Evolutionary conservation across 1,140 invertebrate genomes (phyloP).

Genomic region (Heterodera schachtii): DNA sequence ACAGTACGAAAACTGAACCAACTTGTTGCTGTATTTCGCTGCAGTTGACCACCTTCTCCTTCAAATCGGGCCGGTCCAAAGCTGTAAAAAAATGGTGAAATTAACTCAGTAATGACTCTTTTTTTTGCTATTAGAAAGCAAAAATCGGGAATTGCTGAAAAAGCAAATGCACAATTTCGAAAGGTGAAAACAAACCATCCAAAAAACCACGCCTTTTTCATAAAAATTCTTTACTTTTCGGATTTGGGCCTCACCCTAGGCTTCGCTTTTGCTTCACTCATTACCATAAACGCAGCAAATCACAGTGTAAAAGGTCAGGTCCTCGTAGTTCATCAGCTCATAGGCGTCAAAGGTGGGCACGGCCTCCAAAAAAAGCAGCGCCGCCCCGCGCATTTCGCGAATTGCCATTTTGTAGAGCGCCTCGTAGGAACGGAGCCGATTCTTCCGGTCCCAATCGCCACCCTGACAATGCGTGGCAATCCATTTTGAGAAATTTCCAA

Average conservation of each 20-base stretch:
- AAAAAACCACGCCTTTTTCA: too few species aligned
- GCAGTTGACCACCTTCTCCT: constrained; percentile 77
- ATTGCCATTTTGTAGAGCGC: constrained; percentile 93
- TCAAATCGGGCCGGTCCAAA: constrained; percentile 60
- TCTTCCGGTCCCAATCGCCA: constrained; percentile 97
- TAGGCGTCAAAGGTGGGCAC: constrained; percentile 99
- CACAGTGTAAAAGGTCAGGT: constrained; percentile 86
- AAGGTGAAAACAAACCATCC: too few species aligned
- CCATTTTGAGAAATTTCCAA: too few species aligned
- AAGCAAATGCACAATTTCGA: too few species aligned
- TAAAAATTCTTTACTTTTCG: too few species aligned
- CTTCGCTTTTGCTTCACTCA: too few species aligned
- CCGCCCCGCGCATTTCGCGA: constrained; percentile 91
- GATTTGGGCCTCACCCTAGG: too few species aligned
- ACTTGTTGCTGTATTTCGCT: constrained; percentile 90
- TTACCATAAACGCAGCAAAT: constrained; percentile 75
- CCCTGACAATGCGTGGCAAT: constrained; percentile 71
- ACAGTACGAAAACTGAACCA: too few species aligned
- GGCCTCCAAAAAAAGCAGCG: constrained; percentile 91
- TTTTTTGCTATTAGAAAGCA: too few species aligned
- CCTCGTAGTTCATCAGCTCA: constrained; percentile 93
- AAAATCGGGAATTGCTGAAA: too few species aligned
- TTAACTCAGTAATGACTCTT: constrained; percentile 3
- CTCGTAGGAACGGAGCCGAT: constrained; percentile 88
- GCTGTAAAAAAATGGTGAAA: constrained; percentile 46